Conservation (phyloP, 2,888 invertebrate genomes). For the Caenorhabditis angaria region DNA sequence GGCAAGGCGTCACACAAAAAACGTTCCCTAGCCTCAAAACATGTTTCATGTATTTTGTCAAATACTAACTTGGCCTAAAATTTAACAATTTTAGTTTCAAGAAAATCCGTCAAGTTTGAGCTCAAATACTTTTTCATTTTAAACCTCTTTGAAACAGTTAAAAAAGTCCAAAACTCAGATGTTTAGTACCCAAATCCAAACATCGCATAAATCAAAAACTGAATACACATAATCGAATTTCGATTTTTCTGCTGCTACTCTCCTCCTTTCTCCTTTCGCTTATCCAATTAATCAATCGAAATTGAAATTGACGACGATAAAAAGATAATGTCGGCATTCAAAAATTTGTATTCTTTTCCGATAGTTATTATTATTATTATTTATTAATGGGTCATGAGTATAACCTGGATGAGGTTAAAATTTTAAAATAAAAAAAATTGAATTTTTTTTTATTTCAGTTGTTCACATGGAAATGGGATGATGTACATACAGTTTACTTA, state of each 20-base stretch:
- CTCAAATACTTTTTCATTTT: too few species aligned
- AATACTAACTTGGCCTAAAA: too few species aligned
- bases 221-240: background rate
- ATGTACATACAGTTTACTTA: conserved; percentile 51
- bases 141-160: too few species aligned
- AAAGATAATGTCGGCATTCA: background rate
- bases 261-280: background rate
- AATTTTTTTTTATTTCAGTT: conserved; percentile 27
- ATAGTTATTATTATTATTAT: background rate
- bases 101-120: too few species aligned
- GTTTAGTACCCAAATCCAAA: background rate
- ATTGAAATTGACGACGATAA: background rate
- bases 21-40: too few species aligned
- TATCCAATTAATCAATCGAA: conserved; percentile 2
- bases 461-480: conserved; percentile 51
- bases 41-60: too few species aligned
- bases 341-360: too few species aligned
- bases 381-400: conserved; percentile 37
- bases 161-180: too few species aligned
- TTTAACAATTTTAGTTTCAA: too few species aligned
- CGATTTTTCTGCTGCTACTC: too few species aligned
- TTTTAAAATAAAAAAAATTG: conserved; percentile 1
- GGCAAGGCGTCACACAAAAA: too few species aligned
- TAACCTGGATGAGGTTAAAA: conserved; percentile 29
- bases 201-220: background rate